These are phyloP conservation scores for Macrotrachela quadricornifera DNA, from an alignment of 1,140 invertebrate species.

Conservation along the genomic window DNA sequence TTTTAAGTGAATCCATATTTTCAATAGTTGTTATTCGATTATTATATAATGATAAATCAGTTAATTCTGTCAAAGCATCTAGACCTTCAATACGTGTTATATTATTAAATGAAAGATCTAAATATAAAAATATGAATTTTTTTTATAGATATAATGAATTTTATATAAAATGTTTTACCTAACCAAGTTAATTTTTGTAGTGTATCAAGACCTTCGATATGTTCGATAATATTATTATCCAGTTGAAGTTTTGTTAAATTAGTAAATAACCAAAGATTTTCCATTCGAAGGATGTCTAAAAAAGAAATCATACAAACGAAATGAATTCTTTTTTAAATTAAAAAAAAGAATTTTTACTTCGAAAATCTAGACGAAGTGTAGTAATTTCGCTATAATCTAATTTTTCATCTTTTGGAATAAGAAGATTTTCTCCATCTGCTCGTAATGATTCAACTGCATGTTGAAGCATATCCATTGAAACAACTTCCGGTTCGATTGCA, in stretches of 20 bases:
- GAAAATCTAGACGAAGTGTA: conserved; percentile 25
- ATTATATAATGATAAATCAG: conserved; percentile 29
- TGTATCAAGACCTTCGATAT: conserved; percentile 27
- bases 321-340: background rate
- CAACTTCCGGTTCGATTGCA: conserved; percentile 28
- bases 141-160: background rate
- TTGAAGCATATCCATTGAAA: conserved; percentile 28
- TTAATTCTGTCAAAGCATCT: conserved; percentile 25
- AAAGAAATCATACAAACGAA: conserved; percentile 5
- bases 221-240: conserved; percentile 32
- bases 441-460: conserved; percentile 29
- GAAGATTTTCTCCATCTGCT: conserved; percentile 27
- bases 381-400: conserved; percentile 26
- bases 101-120: conserved; percentile 33
- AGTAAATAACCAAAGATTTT: conserved; percentile 30
- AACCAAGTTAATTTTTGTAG: conserved; percentile 28
- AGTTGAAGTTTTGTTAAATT: conserved; percentile 27
- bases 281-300: conserved; percentile 30
- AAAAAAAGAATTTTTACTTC: conserved; percentile 18
- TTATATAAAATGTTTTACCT: conserved; percentile 15
- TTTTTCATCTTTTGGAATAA: conserved; percentile 26
- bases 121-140: background rate
- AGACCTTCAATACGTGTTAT: conserved; percentile 32
- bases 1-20: conserved; percentile 28
- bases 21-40: conserved; percentile 28